Evolutionary conservation across 2,888 invertebrate genomes (phyloP).

Genomic region (Drepana falcataria): DNA sequence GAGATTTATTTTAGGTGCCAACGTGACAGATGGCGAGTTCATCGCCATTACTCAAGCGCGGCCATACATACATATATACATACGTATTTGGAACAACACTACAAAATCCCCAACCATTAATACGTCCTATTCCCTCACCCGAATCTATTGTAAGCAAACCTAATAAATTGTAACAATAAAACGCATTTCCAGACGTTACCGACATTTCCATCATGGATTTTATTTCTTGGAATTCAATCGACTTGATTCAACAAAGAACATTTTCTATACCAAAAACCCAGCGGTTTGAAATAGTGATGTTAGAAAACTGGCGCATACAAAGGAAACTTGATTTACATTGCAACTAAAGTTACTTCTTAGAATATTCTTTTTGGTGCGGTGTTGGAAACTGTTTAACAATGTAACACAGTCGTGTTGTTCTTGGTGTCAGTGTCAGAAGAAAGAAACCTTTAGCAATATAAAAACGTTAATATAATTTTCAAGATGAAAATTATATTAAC

Average conservation of each 20-base stretch:
- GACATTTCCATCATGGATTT: slow-evolving; percentile 1
- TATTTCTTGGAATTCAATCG: slow-evolving; percentile 2
- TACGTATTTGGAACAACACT: neutral
- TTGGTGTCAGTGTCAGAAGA: neutral
- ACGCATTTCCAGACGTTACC: neutral
- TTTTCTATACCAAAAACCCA: neutral
- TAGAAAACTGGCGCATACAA: slow-evolving; percentile 25
- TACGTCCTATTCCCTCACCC: neutral
- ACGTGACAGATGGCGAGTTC: no score
- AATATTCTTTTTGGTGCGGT: slow-evolving; percentile 15
- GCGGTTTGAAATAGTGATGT: slow-evolving; percentile 25
- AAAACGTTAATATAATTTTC: no score
- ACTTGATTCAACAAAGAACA: neutral
- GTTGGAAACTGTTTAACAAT: slow-evolving; percentile 8
- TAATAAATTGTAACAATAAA: neutral
- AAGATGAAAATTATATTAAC: no score
- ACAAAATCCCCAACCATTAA: neutral
- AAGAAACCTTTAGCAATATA: no score
- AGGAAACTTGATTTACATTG: slow-evolving; percentile 33
- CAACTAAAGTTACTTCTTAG: slow-evolving; percentile 17
- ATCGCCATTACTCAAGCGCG: no score
- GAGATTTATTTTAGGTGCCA: no score
- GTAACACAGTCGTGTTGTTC: neutral
- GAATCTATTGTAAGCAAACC: neutral
- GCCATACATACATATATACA: neutral